Conservation (phyloP, 2,888 invertebrate species). For the Perithous albicinctus region DNA sequence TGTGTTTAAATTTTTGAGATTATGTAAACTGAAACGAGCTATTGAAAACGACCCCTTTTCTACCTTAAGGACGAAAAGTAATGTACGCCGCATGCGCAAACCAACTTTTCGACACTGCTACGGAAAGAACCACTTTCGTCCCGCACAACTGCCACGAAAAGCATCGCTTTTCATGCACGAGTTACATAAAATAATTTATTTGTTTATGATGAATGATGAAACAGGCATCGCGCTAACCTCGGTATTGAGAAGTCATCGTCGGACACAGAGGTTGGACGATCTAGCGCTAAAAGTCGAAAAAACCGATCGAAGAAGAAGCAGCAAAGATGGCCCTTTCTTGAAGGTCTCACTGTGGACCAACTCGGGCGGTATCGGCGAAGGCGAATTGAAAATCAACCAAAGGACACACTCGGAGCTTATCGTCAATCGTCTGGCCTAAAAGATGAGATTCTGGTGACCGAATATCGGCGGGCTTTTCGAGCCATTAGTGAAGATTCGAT, state of each 20-base stretch:
- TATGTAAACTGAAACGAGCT: no score
- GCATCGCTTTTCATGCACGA: no score
- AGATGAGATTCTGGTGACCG: constrained; percentile 73
- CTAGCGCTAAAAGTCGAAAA: constrained; percentile 69
- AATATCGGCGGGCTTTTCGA: constrained; percentile 79
- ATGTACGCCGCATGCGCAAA: no score
- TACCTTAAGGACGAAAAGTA: no score
- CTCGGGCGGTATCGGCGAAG: constrained; percentile 85
- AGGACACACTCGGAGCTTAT: constrained; percentile 76
- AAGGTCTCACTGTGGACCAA: constrained; percentile 86
- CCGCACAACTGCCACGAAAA: no score
- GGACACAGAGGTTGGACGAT: constrained; percentile 82
- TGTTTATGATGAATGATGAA: background rate
- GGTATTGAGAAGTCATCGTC: constrained; percentile 80
- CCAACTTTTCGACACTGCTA: no score
- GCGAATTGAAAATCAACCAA: constrained; percentile 83
- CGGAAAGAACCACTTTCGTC: no score
- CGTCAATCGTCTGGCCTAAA: constrained; percentile 39
- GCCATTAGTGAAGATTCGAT: constrained; percentile 77
- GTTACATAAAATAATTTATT: background rate
- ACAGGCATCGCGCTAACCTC: constrained; percentile 73
- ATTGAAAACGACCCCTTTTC: no score
- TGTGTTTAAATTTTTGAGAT: no score
- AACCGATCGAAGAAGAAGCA: constrained; percentile 65
- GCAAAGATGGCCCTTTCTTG: constrained; percentile 83